A percentile compares a stretch with the other conserved stretches of the same genome.
Evolutionary conservation across 2,113 vertebrate species (phyloP).

Genomic region (Seriola aureovittata): DNA sequence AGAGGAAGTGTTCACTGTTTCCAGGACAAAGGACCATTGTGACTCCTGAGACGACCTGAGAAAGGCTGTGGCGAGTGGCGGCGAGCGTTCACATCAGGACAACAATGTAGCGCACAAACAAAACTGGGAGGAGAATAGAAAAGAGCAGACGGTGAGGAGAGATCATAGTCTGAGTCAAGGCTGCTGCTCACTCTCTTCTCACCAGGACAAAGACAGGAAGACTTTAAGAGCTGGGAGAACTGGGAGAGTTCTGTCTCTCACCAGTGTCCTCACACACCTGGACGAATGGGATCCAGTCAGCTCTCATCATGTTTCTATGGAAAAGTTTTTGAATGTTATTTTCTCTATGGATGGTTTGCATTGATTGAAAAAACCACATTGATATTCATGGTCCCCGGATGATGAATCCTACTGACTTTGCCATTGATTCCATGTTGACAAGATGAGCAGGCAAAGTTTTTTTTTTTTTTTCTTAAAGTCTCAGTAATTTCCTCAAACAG

Average conservation of each 20-base stretch:
- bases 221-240: slow-evolving; percentile 16
- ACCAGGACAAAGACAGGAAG: slow-evolving; percentile 63
- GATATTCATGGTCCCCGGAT: no score
- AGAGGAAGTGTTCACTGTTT: slow-evolving; percentile 54
- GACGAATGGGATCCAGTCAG: background rate
- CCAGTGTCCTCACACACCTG: slow-evolving; percentile 18
- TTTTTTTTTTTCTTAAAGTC: no score
- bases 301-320: no score
- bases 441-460: no score
- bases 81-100: slow-evolving; percentile 21
- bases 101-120: slow-evolving; percentile 20
- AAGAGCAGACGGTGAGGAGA: background rate
- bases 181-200: background rate
- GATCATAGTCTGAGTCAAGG: slow-evolving; percentile 31
- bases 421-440: no score
- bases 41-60: slow-evolving; percentile 4
- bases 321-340: no score
- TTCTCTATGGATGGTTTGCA: no score
- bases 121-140: no score
- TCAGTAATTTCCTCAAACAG: no score
- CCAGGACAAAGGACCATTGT: slow-evolving; percentile 64
- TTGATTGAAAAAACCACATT: no score
- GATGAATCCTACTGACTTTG: no score
- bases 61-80: background rate
- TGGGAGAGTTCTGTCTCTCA: slow-evolving; percentile 27